These are phyloP conservation scores for Margarornis squamiger DNA, from an alignment of 2,797 vertebrate species.

Conservation along the genomic window DNA sequence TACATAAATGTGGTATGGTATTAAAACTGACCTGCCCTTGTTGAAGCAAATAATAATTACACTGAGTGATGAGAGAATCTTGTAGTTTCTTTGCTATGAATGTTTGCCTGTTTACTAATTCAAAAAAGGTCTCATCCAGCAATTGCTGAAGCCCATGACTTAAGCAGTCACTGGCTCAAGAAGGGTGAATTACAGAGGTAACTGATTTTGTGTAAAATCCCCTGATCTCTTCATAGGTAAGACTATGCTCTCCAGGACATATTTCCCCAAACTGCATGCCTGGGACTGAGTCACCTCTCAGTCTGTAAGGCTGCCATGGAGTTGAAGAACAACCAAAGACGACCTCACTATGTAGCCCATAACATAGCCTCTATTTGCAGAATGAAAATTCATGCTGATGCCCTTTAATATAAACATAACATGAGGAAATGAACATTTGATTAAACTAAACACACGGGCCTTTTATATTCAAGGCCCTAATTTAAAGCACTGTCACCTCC, in stretches of 20 bases:
- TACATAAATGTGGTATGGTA: slow-evolving; percentile 27
- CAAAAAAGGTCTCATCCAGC: slow-evolving; percentile 15
- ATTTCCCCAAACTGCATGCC: neutral
- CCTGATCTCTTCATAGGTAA: neutral
- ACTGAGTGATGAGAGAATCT: slow-evolving; percentile 33
- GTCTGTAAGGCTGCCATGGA: neutral
- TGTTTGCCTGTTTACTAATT: slow-evolving; percentile 50
- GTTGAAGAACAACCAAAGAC: neutral
- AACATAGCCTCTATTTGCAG: neutral
- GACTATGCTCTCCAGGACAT: neutral
- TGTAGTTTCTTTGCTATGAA: neutral
- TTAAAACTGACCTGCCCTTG: slow-evolving; percentile 58
- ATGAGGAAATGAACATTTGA: slow-evolving; percentile 55
- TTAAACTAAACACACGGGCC: slow-evolving; percentile 52
- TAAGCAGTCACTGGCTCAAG: slow-evolving; percentile 15
- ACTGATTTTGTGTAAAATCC: slow-evolving; percentile 18
- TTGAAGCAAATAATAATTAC: slow-evolving; percentile 44
- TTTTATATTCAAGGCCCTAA: slow-evolving; percentile 53
- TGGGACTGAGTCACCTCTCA: neutral
- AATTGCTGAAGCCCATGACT: slow-evolving; percentile 8
- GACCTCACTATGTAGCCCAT: neutral
- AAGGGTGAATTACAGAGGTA: neutral
- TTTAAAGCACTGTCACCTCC: slow-evolving; percentile 64
- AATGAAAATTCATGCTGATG: slow-evolving; percentile 30
- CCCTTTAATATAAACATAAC: slow-evolving; percentile 45